Evolutionary conservation across 1,140 invertebrate species (phyloP).

Genomic region (Colletes gigas): DNA sequence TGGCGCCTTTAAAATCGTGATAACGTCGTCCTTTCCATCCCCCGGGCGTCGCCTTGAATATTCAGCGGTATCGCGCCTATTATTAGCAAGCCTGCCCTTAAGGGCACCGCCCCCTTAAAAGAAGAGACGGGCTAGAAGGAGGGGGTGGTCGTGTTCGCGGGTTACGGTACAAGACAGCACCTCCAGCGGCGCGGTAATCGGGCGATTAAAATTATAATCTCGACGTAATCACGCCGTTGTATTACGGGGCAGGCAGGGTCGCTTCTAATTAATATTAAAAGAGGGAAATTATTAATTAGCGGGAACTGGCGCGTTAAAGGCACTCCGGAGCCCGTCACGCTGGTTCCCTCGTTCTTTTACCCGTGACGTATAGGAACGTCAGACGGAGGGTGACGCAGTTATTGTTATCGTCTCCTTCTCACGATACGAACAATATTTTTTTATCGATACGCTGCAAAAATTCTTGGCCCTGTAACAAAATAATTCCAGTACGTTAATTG

Average conservation of each 20-base stretch:
- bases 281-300: conserved; percentile 58
- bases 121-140: neutral
- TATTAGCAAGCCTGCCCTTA: conserved; percentile 44
- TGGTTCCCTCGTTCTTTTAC: conserved; percentile 8
- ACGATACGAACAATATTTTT: too few species aligned
- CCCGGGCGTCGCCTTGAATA: conserved; percentile 46
- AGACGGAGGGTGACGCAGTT: too few species aligned
- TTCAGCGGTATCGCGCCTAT: conserved; percentile 48
- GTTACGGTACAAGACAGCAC: neutral
- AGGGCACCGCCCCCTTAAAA: neutral
- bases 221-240: conserved; percentile 39
- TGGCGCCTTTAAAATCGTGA: conserved; percentile 46
- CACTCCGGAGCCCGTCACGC: neutral
- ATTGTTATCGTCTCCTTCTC: too few species aligned
- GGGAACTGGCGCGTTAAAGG: conserved; percentile 27
- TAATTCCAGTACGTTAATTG: too few species aligned
- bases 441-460: too few species aligned
- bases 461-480: too few species aligned
- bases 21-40: conserved; percentile 37
- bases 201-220: conserved; percentile 64
- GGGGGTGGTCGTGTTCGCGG: neutral
- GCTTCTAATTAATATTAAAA: conserved; percentile 59
- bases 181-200: conserved; percentile 43
- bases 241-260: conserved; percentile 7
- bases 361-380: too few species aligned